phyloP scores from a whole-genome alignment of 2,113 vertebrate species.

The Ptychochromis oligacanthus region DNA sequence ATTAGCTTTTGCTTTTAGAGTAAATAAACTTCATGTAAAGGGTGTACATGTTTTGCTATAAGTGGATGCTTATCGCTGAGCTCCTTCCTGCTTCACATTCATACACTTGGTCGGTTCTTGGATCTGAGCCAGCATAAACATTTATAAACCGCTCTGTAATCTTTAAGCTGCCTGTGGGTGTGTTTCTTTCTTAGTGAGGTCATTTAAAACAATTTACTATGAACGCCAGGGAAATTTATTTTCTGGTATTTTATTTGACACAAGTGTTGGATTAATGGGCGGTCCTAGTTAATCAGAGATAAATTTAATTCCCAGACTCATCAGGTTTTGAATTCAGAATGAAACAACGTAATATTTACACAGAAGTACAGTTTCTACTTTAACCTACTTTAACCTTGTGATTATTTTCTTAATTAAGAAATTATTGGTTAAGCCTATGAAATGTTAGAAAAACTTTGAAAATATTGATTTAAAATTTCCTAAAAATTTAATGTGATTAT shows the following conservation, averaged over 20 bases:
- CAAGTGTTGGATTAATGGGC: too few species aligned
- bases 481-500: not conserved
- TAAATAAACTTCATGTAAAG: not conserved
- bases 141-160: not conserved
- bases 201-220: not conserved
- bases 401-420: not conserved
- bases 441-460: not conserved
- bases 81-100: not conserved
- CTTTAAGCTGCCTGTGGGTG: not conserved
- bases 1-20: not conserved
- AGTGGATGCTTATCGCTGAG: not conserved
- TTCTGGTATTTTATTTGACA: too few species aligned
- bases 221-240: not conserved
- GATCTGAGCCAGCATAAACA: not conserved
- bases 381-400: rapidly evolving
- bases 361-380: too few species aligned
- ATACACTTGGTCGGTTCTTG: not conserved
- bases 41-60: not conserved
- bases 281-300: too few species aligned
- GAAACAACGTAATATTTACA: not conserved
- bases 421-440: not conserved
- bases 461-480: not conserved
- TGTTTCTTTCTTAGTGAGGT: not conserved
- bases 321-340: not conserved
- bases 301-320: not conserved